Base-by-base conservation (phyloP, 2,888 invertebrate genomes). In the Agrypnus murinus region DNA sequence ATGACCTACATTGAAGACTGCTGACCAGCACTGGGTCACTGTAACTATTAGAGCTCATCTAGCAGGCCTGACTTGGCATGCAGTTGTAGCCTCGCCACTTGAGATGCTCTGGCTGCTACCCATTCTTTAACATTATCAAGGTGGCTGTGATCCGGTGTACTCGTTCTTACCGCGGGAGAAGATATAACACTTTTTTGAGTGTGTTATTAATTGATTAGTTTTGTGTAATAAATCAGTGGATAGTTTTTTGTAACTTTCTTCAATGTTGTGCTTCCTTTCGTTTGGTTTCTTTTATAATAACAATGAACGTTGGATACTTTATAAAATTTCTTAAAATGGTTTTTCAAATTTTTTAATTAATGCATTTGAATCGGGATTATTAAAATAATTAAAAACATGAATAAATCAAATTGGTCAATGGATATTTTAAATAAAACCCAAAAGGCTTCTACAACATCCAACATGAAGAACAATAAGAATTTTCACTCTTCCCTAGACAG, bases 401-500 rank as follows among this genome's bases (percentile, higher is more conserved):
- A 74, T 63, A 78, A 77, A 65, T 70, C 65, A 46, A 79, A 74
- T 76, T 81, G 81, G 81, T 74, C 77, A 1, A 74, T 74, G 67
- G 64, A 50, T 46, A 36, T 46, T 7, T 14, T 14, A 6, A 15
- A 14, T 6, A 64, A 40, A 32, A 64, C 9, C 32, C 36, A 64
- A 43, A 40, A 43, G n/a, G 4, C 38, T 17, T 15, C 9, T 15
- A 19, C 48, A 9, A 9, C 63, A 7, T 48, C 36, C 1, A 32
- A 32, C 5, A 32, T 34, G 46, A 45, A 12, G 17, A 17, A n/a
- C 1, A 38, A 17, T 5, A 57, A 57, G 36, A 43, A 19, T 14
- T 68, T 71, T 38, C 71, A 68, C 46, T 64, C 67, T 53, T 92
- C 91, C 1, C 83, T 92, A 58, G 92, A 92, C 81, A 91, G 91